A percentile compares a stretch with the other conserved stretches of the same genome.
phyloP scores from a whole-genome alignment of 2,888 invertebrate species.

The Rapana venosa region DNA sequence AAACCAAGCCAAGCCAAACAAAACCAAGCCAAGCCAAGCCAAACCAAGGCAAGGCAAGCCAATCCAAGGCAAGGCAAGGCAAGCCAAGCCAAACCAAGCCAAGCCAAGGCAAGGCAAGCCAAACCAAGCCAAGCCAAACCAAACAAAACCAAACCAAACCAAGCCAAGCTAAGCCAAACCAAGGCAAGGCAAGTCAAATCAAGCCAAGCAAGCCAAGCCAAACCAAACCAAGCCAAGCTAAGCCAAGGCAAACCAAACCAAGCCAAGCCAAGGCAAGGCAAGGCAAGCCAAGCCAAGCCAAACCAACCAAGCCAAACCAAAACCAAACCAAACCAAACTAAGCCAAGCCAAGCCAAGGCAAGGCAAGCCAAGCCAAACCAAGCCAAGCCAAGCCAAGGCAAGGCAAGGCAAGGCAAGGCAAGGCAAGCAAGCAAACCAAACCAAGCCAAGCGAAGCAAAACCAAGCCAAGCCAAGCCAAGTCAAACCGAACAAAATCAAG shows the following conservation, averaged over 20 bases:
- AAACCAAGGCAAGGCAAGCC: background rate
- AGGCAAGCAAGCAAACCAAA: background rate
- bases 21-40: background rate
- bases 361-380: background rate
- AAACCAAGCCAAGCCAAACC: background rate
- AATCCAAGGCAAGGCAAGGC: background rate
- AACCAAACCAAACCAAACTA: background rate
- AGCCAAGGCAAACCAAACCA: background rate
- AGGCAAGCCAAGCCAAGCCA: background rate
- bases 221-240: background rate
- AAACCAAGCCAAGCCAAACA: background rate
- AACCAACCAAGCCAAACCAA: background rate
- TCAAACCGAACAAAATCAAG: too few relatives aligned
- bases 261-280: background rate
- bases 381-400: too few relatives aligned
- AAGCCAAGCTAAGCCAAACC: background rate
- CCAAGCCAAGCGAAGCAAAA: background rate
- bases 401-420: too few relatives aligned
- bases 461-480: background rate
- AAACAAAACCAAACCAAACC: background rate
- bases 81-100: background rate
- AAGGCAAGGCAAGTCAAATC: background rate
- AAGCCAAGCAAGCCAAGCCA: background rate
- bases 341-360: background rate
- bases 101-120: background rate